Evolutionary conservation across 2,888 invertebrate species (phyloP), one percentile per base, ranked within the genome.

Genomic region (Cenopis cana): DNA sequence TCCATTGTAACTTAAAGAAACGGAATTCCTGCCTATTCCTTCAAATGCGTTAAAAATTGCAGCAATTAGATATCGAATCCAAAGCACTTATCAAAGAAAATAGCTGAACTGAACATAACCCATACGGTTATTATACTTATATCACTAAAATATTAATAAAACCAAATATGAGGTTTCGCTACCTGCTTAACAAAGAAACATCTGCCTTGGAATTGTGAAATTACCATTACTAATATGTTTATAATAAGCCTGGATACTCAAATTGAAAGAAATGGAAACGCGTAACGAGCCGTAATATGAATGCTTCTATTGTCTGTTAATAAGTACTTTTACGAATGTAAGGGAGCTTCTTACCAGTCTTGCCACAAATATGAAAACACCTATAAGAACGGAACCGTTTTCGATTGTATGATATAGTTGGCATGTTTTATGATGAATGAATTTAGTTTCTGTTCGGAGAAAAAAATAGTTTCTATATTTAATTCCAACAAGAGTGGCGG

Each of bases 141-240:
- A 68, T 73, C 57, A 74, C 38, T 80, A 79, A 79, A 79, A 79
- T 78, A 77, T 78, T 83, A 82, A 82, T 83, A 78, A 82, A 84
- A 76, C 74, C 78, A 79, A 69, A 62, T 72, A 68, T 57, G 65
- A 66, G 70, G 74, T 65, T 76, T 73, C 52, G 78, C 83, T 84
- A 83, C 84, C 82, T 83, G 83, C 76, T 77, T 79, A 79, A 76
- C 73, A 60, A 73, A 38, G 72, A 74, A 84, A 79, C 86, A 86
- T 85, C 85, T 85, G 86, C 82, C 76, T 75, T 65, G 38, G 68
- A 74, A 73, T 78, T 73, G 79, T 82, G 80, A 81, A 84, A 81
- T 81, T 77, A 81, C 79, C 88, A 83, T 85, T 73, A 76, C 85
- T 88, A 89, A 89, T 89, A 75, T 74, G 80, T 82, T 87, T 88